Base-by-base conservation (phyloP, 2,888 invertebrate species). In the Spilosoma lubricipeda region DNA sequence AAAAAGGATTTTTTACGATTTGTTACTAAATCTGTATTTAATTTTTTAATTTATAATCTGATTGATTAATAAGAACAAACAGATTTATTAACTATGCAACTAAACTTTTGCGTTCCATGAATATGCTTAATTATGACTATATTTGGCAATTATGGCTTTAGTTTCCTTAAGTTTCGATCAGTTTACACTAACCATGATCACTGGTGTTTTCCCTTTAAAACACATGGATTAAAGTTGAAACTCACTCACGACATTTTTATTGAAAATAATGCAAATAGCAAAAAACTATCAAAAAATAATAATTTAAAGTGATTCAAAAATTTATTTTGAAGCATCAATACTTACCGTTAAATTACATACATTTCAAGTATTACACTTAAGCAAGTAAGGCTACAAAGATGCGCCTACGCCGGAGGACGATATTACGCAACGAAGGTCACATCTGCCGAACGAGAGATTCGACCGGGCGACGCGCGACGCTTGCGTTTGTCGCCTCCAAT, bases 381-480 rank as follows among this genome's bases (percentile, higher is more conserved):
- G 77, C 81, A 76, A 77, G 82, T 80, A 73, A 80, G 75, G 76
- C 73, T 76, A 73, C 75, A 72, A 72, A 83, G 80, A 83, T 82
- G 81, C 77, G 82, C 80, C 64, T 77, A 73, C 77, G 80, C 80
- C 77, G 82, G 86, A 83, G 86, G 86, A 84, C 87, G 74, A 75
- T 59, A 75, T 88, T 86, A 86, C 77, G 87, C 83, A 88, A 89
- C 77, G 79, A 86, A 88, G 88, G 87, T 89, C 82, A 84, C 77
- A 71, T 77, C 82, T 73, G 71, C 75, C 77, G 77, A 70, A 76
- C 78, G 77, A 75, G 79, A 74, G 80, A 78, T 77, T 82, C 74
- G 80, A 80, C 80, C 82, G 78, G 39, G 27, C 71, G 70, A 64
- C 45, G 64, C 70, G 33, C 70, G 59, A 70, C 70, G 68, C 72